phyloP scores from a whole-genome alignment of 2,797 vertebrate genomes.

The Lateolabrax maculatus region DNA sequence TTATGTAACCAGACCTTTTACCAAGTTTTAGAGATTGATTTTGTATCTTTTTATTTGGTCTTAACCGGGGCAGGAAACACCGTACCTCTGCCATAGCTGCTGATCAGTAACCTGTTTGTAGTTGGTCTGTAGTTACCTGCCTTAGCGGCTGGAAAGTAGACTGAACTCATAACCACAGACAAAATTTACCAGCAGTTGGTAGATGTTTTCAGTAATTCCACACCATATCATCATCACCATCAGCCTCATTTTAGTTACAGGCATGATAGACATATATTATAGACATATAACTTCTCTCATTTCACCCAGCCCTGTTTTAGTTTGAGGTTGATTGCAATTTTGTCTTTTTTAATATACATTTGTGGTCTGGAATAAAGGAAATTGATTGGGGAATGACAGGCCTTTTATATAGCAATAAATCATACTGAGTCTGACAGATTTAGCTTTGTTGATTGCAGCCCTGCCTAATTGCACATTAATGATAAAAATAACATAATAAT shows the following conservation, averaged over 20 bases:
- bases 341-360: background rate
- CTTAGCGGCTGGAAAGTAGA: background rate
- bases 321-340: background rate
- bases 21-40: background rate
- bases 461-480: background rate
- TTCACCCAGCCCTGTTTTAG: background rate
- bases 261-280: too few relatives aligned
- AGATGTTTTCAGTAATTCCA: slow-evolving; percentile 22
- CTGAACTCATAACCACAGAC: background rate
- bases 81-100: background rate
- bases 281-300: background rate
- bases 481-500: background rate
- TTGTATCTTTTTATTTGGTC: background rate
- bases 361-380: background rate
- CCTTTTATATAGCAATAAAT: background rate
- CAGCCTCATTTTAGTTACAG: background rate
- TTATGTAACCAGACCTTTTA: background rate
- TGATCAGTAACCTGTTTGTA: too few relatives aligned
- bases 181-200: slow-evolving; percentile 21
- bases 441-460: too few relatives aligned
- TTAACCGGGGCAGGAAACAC: background rate
- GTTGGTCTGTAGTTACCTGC: background rate
- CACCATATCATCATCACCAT: background rate
- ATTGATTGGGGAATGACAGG: background rate
- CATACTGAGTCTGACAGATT: too few relatives aligned